Conservation (phyloP, 2,797 vertebrate species). For the Betta splendens region DNA sequence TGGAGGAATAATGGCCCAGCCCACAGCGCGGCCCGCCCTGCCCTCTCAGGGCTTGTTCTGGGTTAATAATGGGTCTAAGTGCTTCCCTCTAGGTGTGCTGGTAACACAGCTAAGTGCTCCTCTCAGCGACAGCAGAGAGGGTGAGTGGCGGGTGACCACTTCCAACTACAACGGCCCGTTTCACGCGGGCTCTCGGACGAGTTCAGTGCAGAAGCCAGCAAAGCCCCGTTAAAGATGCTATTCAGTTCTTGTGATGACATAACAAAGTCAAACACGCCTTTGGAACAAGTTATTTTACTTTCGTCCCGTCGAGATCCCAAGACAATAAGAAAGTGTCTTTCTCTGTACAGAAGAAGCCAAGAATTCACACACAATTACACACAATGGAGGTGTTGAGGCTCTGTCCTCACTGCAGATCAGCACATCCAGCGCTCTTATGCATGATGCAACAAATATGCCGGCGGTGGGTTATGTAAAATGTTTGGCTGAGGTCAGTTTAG, state of each 20-base stretch:
- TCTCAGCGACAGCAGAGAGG: slow-evolving; percentile 55
- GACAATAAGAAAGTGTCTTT: neutral
- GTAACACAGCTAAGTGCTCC: slow-evolving; percentile 54
- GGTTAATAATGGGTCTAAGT: slow-evolving; percentile 71
- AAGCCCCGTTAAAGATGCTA: neutral
- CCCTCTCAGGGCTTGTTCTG: slow-evolving; percentile 53
- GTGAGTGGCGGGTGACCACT: slow-evolving; percentile 14
- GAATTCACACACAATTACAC: slow-evolving; percentile 10
- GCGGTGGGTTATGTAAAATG: slow-evolving; percentile 17
- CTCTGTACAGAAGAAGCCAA: slow-evolving; percentile 14
- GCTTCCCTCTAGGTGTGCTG: slow-evolving; percentile 50
- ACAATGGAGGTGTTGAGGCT: slow-evolving; percentile 13
- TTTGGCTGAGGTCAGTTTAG: slow-evolving; percentile 20
- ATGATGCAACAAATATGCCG: neutral
- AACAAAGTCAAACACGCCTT: slow-evolving; percentile 1
- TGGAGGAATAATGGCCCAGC: slow-evolving; percentile 31
- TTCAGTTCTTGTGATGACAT: slow-evolving; percentile 1
- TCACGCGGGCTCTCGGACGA: slow-evolving; percentile 10
- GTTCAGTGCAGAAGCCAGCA: neutral
- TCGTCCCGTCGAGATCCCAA: slow-evolving; percentile 11
- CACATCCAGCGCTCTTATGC: slow-evolving; percentile 22
- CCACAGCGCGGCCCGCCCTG: slow-evolving; percentile 12
- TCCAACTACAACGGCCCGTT: neutral
- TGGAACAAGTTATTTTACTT: slow-evolving; percentile 13
- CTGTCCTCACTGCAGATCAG: slow-evolving; percentile 23